Base-by-base conservation (phyloP, 2,888 invertebrate species). In the Sesamia inferens region DNA sequence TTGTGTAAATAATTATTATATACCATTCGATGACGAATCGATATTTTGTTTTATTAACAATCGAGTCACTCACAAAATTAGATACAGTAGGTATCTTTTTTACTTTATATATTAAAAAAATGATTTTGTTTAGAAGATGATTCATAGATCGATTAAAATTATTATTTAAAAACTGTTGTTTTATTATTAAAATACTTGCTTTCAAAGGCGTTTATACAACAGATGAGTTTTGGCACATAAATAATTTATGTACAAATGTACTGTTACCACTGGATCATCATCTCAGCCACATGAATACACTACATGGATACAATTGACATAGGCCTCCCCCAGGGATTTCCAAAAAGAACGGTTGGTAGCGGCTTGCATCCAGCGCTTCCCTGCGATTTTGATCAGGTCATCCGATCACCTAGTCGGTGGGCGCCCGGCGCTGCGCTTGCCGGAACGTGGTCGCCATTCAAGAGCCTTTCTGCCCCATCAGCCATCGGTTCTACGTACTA, bases 81-180 rank as follows among this genome's bases (percentile, higher is more conserved):
- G 87, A 81, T 87, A 86, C 84, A 63, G 89, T 88, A 76, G 79
- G 79, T 76, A 82, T 88, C 88, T 87, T 89, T 90, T 85, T 90
- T 90, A 88, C 88, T 89, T 86, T 89, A 85, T 89, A 83, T 88
- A 85, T 74, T 82, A 78, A 81, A 59, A 59, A 84, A 71, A 86
- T 82, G 86, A 87, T 91, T 90, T 91, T 90, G 90, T 91, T 92
- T 90, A 90, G 90, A 92, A 90, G 85, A 89, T 88, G 86, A 91
- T 92, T 90, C 88, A 92, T 93, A 92, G 90, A 92, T 90, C 90
- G 91, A 94, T 92, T 93, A 94, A 90, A 94, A 92, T 91, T 88
- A 90, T 90, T 93, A 93, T 93, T 93, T 92, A 92, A 83, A 83
- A 78, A 71, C 19, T 66, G 44, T 71, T 66, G 78, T 85, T 72